These are phyloP conservation scores for Parapristionchus giblindavisi DNA, from an alignment of 2,888 invertebrate species.

Conservation along the genomic window DNA sequence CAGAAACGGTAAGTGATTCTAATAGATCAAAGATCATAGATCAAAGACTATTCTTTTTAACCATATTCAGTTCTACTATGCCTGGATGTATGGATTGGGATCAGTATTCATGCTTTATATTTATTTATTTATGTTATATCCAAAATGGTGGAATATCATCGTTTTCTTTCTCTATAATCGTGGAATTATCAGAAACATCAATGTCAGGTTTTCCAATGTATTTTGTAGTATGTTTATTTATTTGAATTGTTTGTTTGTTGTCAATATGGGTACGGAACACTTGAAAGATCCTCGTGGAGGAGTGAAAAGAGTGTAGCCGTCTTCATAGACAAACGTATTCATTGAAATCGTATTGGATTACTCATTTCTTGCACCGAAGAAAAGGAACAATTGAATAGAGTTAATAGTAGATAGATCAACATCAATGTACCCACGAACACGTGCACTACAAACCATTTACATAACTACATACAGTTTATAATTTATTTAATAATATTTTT, in stretches of 20 bases:
- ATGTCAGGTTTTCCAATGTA: constrained; percentile 34
- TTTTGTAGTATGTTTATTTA: background rate
- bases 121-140: constrained; percentile 65
- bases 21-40: background rate
- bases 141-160: constrained; percentile 41
- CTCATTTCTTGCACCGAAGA: no score
- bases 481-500: background rate
- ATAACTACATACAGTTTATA: no score
- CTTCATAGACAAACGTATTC: no score
- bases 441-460: no score
- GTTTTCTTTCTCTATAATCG: constrained; percentile 38
- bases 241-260: no score
- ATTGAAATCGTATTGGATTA: no score
- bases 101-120: constrained; percentile 64
- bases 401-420: no score
- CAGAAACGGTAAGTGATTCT: constrained; percentile 58
- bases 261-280: no score
- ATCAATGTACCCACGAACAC: no score
- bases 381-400: no score
- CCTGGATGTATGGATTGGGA: constrained; percentile 64
- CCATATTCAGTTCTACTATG: constrained; percentile 59
- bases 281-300: no score
- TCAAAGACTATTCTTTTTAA: background rate
- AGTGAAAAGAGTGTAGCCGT: no score
- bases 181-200: constrained; percentile 41